These are phyloP conservation scores for Eupithecia pulchellata DNA, from an alignment of 2,888 invertebrate genomes.

Conservation along the genomic window DNA sequence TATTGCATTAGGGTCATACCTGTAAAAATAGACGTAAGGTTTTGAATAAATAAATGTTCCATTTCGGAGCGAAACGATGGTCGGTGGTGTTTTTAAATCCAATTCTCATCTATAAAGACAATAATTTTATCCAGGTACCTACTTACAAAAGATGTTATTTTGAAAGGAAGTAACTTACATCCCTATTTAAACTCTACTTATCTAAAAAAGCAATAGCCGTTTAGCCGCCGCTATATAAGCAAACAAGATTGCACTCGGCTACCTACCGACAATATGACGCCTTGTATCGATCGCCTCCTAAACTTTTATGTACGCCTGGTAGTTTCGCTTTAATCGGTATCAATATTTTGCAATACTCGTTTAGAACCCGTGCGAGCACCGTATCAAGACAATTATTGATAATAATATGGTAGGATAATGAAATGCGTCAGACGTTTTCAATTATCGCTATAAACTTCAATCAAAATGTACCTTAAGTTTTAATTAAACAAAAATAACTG, in stretches of 20 bases:
- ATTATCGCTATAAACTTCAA: neutral
- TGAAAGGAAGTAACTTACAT: constrained; percentile 5
- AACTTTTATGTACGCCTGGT: constrained; percentile 40
- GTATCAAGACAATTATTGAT: neutral
- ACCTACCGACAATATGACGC: constrained; percentile 42
- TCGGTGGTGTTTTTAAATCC: neutral
- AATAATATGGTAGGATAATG: neutral
- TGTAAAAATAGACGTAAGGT: too few relatives aligned
- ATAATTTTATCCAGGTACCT: neutral
- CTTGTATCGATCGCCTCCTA: constrained; percentile 33
- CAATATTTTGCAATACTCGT: neutral
- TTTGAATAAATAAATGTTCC: too few relatives aligned
- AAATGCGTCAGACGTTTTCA: neutral
- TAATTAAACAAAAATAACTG: neutral
- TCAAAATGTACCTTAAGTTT: neutral
- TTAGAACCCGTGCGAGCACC: neutral
- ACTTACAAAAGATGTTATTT: neutral
- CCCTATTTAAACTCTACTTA: constrained; percentile 14
- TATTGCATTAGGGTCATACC: too few relatives aligned
- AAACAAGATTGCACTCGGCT: constrained; percentile 28
- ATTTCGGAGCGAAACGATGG: neutral
- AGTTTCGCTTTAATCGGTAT: neutral
- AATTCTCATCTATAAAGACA: neutral
- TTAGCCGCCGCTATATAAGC: constrained; percentile 12
- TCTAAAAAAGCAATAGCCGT: constrained; percentile 23